Conservation (phyloP, 2,888 invertebrate genomes). For the Acleris laterana region DNA sequence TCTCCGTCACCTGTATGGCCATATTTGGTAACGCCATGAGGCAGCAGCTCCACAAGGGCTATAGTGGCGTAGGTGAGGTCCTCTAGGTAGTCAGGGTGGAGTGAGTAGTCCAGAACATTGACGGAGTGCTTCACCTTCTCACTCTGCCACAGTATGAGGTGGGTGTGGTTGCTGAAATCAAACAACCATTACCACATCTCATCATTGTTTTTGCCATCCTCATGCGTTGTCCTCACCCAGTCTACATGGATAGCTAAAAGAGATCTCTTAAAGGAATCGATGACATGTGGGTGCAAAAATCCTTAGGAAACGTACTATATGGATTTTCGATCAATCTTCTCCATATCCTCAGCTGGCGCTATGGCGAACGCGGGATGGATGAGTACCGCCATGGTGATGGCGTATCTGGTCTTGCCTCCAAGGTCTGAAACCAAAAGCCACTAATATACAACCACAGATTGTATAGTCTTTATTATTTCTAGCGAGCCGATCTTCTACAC, state of each 20-base stretch:
- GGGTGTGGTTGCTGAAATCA: slow-evolving; percentile 60
- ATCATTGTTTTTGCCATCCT: no score
- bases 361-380: slow-evolving; percentile 60
- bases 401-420: slow-evolving; percentile 50
- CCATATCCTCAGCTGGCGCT: slow-evolving; percentile 63
- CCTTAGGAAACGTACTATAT: slow-evolving; percentile 10
- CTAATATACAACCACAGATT: no score
- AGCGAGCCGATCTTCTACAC: no score
- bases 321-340: slow-evolving; percentile 46
- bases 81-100: slow-evolving; percentile 60
- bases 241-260: no score
- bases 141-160: slow-evolving; percentile 59
- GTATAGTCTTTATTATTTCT: no score
- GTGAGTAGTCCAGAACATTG: slow-evolving; percentile 55
- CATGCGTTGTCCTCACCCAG: no score
- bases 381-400: slow-evolving; percentile 57
- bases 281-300: no score
- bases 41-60: slow-evolving; percentile 55
- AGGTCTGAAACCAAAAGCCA: slow-evolving; percentile 46
- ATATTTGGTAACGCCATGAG: slow-evolving; percentile 43
- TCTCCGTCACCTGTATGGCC: slow-evolving; percentile 43
- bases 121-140: slow-evolving; percentile 47
- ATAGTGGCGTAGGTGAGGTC: slow-evolving; percentile 55
- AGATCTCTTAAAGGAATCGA: no score
- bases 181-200: background rate